A percentile compares a stretch with the other conserved stretches of the same genome.
phyloP scores from a whole-genome alignment of 2,113 vertebrate genomes.

The Cebus imitator region DNA sequence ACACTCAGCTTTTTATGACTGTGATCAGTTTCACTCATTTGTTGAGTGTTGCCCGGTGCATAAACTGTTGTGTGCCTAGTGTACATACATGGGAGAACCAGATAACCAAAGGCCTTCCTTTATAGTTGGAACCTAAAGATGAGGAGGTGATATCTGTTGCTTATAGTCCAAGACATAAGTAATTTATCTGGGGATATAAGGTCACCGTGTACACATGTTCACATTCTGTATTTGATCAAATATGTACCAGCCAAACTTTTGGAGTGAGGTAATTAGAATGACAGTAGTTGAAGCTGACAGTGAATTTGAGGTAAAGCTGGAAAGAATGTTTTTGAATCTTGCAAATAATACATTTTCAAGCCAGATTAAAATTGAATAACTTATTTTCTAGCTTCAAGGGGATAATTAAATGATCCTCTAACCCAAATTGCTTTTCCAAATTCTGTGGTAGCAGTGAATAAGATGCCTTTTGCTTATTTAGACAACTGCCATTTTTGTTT shows the following conservation, averaged over 20 bases:
- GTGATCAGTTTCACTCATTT: neutral
- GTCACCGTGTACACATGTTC: neutral
- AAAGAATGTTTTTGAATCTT: constrained; percentile 37
- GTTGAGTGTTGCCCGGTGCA: neutral
- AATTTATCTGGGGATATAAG: neutral
- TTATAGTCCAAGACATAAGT: neutral
- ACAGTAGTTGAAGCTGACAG: neutral
- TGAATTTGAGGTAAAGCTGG: constrained; percentile 1
- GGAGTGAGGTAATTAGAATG: neutral
- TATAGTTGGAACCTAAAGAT: neutral
- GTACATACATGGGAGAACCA: neutral
- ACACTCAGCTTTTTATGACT: neutral
- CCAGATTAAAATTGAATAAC: constrained; percentile 28
- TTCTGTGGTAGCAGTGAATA: neutral
- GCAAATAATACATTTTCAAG: constrained; percentile 36
- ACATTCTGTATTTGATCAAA: constrained; percentile 1
- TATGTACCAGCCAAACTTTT: neutral
- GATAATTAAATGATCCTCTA: constrained; percentile 11
- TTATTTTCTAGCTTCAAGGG: constrained; percentile 29
- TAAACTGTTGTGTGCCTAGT: neutral
- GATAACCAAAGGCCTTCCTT: neutral
- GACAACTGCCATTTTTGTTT: neutral
- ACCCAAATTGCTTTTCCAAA: neutral
- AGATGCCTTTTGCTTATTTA: constrained; percentile 20
- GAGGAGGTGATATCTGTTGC: neutral